A percentile compares a stretch with the other conserved stretches of the same genome.
Conservation (phyloP, 2,113 vertebrate species). For the Crotalus helleri region DNA sequence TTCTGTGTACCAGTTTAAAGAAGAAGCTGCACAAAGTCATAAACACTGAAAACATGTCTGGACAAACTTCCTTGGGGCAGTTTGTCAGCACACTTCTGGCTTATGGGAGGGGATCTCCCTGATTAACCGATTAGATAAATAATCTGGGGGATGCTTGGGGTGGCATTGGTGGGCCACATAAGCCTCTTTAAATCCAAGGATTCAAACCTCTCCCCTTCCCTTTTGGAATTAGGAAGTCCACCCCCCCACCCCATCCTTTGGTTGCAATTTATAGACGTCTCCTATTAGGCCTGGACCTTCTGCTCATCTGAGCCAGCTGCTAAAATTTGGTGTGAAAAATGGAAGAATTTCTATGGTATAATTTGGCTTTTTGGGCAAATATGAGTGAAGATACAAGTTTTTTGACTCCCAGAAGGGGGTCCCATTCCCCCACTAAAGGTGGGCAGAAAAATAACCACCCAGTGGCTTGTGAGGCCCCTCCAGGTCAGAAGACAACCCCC, state of each 20-base stretch:
- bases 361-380: neutral
- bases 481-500: too few relatives aligned
- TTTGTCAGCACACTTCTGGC: neutral
- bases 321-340: neutral
- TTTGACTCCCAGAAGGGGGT: too few relatives aligned
- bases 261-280: too few relatives aligned
- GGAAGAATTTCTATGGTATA: too few relatives aligned
- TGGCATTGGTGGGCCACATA: neutral
- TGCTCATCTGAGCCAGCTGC: neutral
- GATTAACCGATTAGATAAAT: neutral
- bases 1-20: neutral
- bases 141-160: neutral
- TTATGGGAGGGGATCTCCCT: neutral
- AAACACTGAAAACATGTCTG: neutral
- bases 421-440: too few relatives aligned
- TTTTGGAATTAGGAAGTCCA: neutral
- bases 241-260: too few relatives aligned
- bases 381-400: too few relatives aligned
- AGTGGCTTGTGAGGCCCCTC: too few relatives aligned
- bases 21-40: neutral
- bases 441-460: too few relatives aligned
- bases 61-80: neutral
- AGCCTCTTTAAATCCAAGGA: neutral
- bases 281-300: too few relatives aligned
- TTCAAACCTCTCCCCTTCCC: neutral